phyloP scores from a whole-genome alignment of 2,888 invertebrate genomes.

The Myopa tessellatipennis region DNA sequence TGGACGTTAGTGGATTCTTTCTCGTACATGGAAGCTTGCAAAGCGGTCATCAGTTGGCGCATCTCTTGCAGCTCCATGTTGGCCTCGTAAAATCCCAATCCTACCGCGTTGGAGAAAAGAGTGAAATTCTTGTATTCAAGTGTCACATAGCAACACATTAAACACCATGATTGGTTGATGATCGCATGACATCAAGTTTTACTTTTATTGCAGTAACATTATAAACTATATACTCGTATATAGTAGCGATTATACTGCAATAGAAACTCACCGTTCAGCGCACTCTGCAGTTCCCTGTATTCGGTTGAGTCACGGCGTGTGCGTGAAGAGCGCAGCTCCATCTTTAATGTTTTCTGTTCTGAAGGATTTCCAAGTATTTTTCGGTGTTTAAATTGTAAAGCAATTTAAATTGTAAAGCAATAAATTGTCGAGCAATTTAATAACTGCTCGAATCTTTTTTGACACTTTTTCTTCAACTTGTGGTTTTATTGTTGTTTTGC shows the following conservation, averaged over 20 bases:
- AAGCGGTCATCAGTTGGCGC: constrained; percentile 51
- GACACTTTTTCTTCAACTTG: too few species aligned
- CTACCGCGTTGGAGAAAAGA: constrained; percentile 29
- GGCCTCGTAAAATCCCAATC: constrained; percentile 55
- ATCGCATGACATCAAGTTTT: too few species aligned
- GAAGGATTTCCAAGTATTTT: background rate
- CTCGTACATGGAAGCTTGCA: constrained; percentile 50
- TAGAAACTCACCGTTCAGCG: constrained; percentile 17
- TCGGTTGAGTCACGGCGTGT: background rate
- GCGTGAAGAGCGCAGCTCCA: constrained; percentile 25
- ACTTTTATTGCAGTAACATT: too few species aligned
- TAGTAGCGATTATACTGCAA: too few species aligned
- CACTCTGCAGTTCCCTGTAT: constrained; percentile 14
- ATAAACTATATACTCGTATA: too few species aligned
- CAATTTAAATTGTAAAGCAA: too few species aligned
- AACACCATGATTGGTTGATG: too few species aligned
- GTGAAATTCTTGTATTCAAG: background rate
- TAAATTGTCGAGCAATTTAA: too few species aligned
- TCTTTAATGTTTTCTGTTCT: background rate
- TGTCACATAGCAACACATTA: too few species aligned
- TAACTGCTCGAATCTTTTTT: too few species aligned
- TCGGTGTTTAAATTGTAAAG: background rate
- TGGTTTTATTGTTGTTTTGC: too few species aligned
- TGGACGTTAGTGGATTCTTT: constrained; percentile 42
- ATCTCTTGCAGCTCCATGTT: constrained; percentile 58